A percentile compares a stretch with the other conserved stretches of the same genome.
These are phyloP conservation scores for Caradrina kadenii DNA, from an alignment of 2,888 invertebrate genomes.

Conservation along the genomic window DNA sequence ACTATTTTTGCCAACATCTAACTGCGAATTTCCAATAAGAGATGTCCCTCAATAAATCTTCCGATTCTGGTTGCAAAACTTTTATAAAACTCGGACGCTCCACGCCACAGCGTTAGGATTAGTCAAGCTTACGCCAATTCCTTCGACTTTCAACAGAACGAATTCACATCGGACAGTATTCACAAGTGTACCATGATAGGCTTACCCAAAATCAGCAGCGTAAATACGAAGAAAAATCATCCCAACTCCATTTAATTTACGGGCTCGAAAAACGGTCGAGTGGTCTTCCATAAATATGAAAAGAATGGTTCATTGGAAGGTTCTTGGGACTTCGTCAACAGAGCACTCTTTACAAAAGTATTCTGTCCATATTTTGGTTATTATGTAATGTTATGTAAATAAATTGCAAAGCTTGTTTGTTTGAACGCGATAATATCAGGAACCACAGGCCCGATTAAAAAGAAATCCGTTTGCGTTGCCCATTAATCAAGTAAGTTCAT, in stretches of 20 bases:
- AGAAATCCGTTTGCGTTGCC: too few relatives aligned
- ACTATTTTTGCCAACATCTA: too few relatives aligned
- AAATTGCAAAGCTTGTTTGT: too few relatives aligned
- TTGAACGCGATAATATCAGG: too few relatives aligned
- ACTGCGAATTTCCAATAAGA: too few relatives aligned
- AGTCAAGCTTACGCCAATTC: neutral
- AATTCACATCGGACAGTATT: neutral
- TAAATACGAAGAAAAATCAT: conserved; percentile 4
- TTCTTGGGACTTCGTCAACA: too few relatives aligned
- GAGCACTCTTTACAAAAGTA: too few relatives aligned
- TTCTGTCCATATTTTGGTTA: too few relatives aligned
- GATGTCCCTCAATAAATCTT: neutral
- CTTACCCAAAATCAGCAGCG: conserved; percentile 4
- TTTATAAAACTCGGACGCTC: too few relatives aligned
- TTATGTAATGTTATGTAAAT: too few relatives aligned
- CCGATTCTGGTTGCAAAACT: neutral
- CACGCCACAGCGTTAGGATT: neutral
- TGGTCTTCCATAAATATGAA: conserved; percentile 27
- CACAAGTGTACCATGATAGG: neutral
- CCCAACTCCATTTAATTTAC: conserved; percentile 8
- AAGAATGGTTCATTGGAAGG: conserved; percentile 29
- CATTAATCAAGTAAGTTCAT: too few relatives aligned
- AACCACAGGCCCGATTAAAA: too few relatives aligned
- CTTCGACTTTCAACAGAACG: neutral
- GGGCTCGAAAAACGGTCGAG: conserved; percentile 8